Evolutionary conservation across 2,888 invertebrate genomes (phyloP).

Genomic region (Dorcus parallelipipedus): DNA sequence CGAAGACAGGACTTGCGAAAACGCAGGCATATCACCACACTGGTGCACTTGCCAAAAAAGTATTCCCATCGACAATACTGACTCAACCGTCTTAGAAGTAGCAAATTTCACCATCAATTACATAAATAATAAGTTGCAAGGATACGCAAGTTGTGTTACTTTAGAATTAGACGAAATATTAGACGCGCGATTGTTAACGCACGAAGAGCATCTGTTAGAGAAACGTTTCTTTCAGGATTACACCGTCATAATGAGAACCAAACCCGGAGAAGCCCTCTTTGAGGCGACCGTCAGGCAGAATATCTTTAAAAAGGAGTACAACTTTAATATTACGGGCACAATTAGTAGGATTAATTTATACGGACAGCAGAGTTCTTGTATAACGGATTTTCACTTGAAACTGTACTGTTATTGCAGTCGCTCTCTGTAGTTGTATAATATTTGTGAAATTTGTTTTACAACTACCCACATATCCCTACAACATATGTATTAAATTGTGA

Average conservation of each 20-base stretch:
- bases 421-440: neutral
- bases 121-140: constrained; percentile 62
- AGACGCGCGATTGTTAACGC: constrained; percentile 63
- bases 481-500: too few relatives aligned
- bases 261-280: constrained; percentile 70
- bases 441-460: too few relatives aligned
- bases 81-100: constrained; percentile 56
- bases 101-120: constrained; percentile 60
- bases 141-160: constrained; percentile 63
- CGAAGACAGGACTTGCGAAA: constrained; percentile 67
- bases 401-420: constrained; percentile 61
- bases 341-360: constrained; percentile 77
- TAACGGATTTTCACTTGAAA: constrained; percentile 70
- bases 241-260: constrained; percentile 60
- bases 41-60: constrained; percentile 86
- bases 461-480: too few relatives aligned
- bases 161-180: constrained; percentile 61
- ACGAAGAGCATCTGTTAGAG: constrained; percentile 43
- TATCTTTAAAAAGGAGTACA: neutral
- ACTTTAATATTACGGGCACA: constrained; percentile 59
- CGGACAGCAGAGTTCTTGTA: constrained; percentile 75
- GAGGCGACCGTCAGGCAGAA: constrained; percentile 68
- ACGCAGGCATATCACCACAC: constrained; percentile 75
- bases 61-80: constrained; percentile 54
- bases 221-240: constrained; percentile 57